Evolutionary conservation across 1,140 invertebrate species (phyloP).

Genomic region (Lasioglossum baleicum): DNA sequence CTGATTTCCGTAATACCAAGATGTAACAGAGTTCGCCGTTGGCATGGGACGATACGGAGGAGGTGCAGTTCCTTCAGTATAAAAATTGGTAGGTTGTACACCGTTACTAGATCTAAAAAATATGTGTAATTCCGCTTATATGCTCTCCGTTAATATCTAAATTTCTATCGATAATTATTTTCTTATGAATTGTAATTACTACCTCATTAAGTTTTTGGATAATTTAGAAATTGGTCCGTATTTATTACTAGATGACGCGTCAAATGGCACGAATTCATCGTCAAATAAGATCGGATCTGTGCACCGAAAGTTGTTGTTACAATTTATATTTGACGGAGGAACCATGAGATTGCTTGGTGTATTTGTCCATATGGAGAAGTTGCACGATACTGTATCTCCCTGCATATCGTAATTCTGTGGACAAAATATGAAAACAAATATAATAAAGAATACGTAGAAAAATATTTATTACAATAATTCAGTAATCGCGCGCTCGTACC

Average conservation of each 20-base stretch:
- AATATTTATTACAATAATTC: neutral
- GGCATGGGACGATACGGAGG: slow-evolving; percentile 80
- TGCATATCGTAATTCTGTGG: slow-evolving; percentile 74
- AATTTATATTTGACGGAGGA: slow-evolving; percentile 71
- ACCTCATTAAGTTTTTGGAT: slow-evolving; percentile 79
- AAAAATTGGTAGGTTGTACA: slow-evolving; percentile 73
- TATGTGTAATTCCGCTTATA: neutral
- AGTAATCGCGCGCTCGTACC: slow-evolving; percentile 49
- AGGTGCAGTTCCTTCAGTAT: slow-evolving; percentile 73
- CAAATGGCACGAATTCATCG: slow-evolving; percentile 83
- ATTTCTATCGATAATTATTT: neutral
- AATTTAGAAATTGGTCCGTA: slow-evolving; percentile 90
- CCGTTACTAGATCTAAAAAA: slow-evolving; percentile 67
- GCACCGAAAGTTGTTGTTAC: slow-evolving; percentile 82
- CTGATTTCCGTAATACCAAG: slow-evolving; percentile 80
- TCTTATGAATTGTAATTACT: neutral
- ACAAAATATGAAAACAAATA: slow-evolving; percentile 5
- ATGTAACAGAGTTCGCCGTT: slow-evolving; percentile 80
- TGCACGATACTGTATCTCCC: slow-evolving; percentile 74
- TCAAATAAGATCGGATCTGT: slow-evolving; percentile 85
- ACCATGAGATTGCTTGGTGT: slow-evolving; percentile 71
- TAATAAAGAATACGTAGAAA: neutral
- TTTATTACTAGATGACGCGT: slow-evolving; percentile 86
- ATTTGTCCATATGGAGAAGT: slow-evolving; percentile 79
- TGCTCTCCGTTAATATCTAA: neutral